These are phyloP conservation scores for Mystacornis crossleyi DNA, from an alignment of 2,113 vertebrate species.

Conservation along the genomic window DNA sequence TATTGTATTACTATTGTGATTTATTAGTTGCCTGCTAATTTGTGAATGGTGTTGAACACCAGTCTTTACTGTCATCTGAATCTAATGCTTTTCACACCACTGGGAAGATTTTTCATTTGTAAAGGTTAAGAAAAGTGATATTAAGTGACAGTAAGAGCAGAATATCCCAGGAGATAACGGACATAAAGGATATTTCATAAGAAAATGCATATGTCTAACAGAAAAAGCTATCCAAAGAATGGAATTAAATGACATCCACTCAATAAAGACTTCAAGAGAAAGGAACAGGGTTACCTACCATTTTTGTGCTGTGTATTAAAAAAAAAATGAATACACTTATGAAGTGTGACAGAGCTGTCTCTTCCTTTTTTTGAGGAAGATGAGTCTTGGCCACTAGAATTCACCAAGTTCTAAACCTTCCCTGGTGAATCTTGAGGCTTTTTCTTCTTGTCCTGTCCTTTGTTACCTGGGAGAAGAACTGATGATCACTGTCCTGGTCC, in stretches of 20 bases:
- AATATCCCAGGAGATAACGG: background rate
- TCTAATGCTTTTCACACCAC: background rate
- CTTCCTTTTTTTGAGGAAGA: background rate
- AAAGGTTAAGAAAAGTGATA: background rate
- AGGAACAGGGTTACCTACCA: background rate
- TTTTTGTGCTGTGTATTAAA: background rate
- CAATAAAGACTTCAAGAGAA: background rate
- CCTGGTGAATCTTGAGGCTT: background rate
- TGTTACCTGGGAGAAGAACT: background rate
- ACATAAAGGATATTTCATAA: background rate
- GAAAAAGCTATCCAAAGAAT: background rate
- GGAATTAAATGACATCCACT: background rate
- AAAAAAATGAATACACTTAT: accelerated
- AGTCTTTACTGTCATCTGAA: background rate
- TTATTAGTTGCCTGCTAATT: background rate
- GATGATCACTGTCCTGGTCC: background rate
- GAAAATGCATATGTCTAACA: background rate
- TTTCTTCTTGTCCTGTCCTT: background rate
- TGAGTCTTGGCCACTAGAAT: background rate
- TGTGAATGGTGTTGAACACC: background rate
- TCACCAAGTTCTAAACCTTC: background rate
- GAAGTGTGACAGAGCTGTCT: background rate
- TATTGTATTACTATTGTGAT: background rate
- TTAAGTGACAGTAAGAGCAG: background rate
- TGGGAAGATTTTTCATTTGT: background rate